Evolutionary conservation across 1,140 invertebrate species (phyloP), one percentile per base, ranked within the genome.

Genomic region (Homarus americanus): DNA sequence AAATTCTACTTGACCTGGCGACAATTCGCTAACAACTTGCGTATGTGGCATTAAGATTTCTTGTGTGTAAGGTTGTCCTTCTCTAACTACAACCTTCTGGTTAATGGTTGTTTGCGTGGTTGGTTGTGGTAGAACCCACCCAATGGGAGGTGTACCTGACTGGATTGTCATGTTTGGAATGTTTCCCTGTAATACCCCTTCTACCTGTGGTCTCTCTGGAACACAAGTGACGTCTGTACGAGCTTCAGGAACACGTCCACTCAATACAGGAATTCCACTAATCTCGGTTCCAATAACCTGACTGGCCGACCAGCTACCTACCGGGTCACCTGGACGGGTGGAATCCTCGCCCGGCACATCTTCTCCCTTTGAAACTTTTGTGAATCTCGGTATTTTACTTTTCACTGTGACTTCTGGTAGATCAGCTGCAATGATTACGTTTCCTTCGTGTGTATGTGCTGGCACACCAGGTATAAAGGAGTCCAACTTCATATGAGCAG

Each of bases 91-190:
- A 34, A 85, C 41, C 69, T 36, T 41, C 36, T 79, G 76, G 44
- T 32, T 41, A 83, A 41, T 63, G 15, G 44, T 63, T 41, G 72
- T 53, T 32, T 80, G 76, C 41, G 86, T 32, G 32, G 75, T 78
- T 38, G 63, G 69, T 34, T 49, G 80, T 63, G 88, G 88, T 38
- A 90, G 20, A 34, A 90, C 88, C 88, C 88, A 90, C 72, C 88
- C 88, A 28, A 90, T 84, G 34, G 88, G 88, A 32, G 80, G 41
- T 41, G 49, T 32, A 34, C 88, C 80, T 63, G 41, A 69, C 49
- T 53, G 58, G 32, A 73, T 49, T 58, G 88, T 28, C 28, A 58
- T 63, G 53, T 36, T 78, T 90, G 88, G 88, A 90, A 90, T 90
- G 88, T 90, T 90, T 63, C 72, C 78, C 63, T 83, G 32, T 34